Conservation (phyloP, 2,797 vertebrate genomes). For the Garrulus glandarius region DNA sequence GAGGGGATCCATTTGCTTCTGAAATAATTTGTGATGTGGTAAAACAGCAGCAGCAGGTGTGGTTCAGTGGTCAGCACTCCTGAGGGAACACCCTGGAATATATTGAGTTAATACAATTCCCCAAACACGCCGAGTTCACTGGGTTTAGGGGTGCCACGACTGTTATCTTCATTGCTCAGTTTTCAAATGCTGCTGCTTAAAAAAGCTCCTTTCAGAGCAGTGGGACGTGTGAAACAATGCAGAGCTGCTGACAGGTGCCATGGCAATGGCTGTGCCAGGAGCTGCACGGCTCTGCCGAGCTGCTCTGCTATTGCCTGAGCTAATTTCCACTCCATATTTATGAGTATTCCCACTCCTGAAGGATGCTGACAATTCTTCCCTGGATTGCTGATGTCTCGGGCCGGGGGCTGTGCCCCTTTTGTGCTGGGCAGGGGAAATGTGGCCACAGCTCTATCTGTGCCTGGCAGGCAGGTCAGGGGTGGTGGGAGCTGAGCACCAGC, state of each 20-base stretch:
- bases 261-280: constrained; percentile 34
- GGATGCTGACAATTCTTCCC: neutral
- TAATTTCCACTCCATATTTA: neutral
- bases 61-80: rapidly evolving
- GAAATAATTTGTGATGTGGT: neutral
- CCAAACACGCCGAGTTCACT: neutral
- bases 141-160: neutral
- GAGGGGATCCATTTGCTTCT: neutral
- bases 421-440: neutral
- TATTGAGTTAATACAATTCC: rapidly evolving
- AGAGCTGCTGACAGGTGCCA: constrained; percentile 39
- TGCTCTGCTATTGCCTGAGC: neutral
- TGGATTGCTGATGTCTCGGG: rapidly evolving
- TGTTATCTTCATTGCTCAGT: neutral
- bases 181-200: neutral
- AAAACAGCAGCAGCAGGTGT: neutral
- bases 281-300: neutral
- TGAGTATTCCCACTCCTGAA: neutral
- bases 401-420: neutral
- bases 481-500: neutral
- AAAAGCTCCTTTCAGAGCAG: constrained; percentile 1
- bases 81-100: rapidly evolving
- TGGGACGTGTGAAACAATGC: constrained; percentile 14
- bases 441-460: neutral
- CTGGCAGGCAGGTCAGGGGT: rapidly evolving